Evolutionary conservation across 2,888 invertebrate species (phyloP).

Genomic region (Eutolmus rufibarbis): DNA sequence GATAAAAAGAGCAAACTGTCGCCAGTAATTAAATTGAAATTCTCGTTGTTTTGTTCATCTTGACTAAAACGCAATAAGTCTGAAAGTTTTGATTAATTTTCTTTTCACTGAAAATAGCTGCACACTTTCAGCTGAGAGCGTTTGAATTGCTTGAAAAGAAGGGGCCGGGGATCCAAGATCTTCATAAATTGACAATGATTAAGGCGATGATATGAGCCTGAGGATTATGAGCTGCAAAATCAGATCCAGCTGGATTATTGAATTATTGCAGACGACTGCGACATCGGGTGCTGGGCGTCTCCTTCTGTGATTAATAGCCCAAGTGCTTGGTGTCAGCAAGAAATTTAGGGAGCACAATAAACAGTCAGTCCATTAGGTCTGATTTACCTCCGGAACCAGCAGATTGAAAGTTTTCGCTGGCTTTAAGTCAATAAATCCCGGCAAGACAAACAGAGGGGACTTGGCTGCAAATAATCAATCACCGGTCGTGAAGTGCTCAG

Average conservation of each 20-base stretch:
- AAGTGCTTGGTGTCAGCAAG: background rate
- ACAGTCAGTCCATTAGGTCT: background rate
- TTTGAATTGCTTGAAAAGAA: background rate
- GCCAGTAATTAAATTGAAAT: background rate
- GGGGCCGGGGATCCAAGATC: background rate
- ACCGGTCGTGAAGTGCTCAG: background rate
- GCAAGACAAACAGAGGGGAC: background rate
- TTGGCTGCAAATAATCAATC: background rate
- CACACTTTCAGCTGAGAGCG: background rate
- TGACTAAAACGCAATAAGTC: background rate
- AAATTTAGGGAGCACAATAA: background rate
- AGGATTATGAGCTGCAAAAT: background rate
- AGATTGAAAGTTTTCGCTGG: background rate
- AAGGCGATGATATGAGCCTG: background rate
- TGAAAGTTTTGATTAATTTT: background rate
- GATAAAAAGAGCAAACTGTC: background rate
- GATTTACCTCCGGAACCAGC: background rate
- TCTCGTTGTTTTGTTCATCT: background rate
- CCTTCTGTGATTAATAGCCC: background rate
- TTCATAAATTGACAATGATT: background rate
- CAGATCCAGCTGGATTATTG: background rate
- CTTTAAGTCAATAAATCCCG: background rate
- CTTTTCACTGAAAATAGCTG: background rate
- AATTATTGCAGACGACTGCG: background rate
- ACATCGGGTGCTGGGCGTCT: background rate